These are phyloP conservation scores for Mesodorylaimus sp. DNA, from an alignment of 2,888 invertebrate species.

Conservation along the genomic window DNA sequence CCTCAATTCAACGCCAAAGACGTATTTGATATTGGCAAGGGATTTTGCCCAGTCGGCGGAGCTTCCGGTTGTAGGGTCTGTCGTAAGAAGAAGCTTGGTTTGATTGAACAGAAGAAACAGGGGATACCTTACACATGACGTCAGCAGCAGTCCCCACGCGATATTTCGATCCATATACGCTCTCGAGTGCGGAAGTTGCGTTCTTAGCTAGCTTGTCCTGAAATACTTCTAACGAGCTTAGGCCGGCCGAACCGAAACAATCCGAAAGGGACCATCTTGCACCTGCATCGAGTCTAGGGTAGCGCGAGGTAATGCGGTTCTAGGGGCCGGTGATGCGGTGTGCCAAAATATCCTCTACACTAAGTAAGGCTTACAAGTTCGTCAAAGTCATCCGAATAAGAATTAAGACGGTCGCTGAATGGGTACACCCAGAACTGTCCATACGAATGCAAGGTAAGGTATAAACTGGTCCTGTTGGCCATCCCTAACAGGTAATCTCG, in stretches of 20 bases:
- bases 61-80: constrained; percentile 27
- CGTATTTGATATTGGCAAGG: constrained; percentile 23
- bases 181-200: background rate
- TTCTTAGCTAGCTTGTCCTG: background rate
- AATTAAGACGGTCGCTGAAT: background rate
- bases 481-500: background rate
- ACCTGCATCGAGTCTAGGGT: no score
- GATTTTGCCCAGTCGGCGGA: constrained; percentile 30
- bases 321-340: no score
- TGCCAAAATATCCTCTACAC: no score
- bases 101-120: no score
- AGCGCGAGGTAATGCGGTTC: no score
- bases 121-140: background rate
- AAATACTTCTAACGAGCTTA: no score
- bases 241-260: no score
- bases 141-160: background rate
- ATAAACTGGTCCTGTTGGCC: background rate
- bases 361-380: background rate
- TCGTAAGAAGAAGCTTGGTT: no score
- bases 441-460: background rate
- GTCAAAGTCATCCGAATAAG: background rate
- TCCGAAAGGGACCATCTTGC: no score
- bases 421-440: background rate
- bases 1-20: constrained; percentile 25
- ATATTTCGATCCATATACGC: background rate